A percentile compares a stretch with the other conserved stretches of the same genome.
Evolutionary conservation across 2,888 invertebrate species (phyloP).

Genomic region (Acrocyrtus sp.): DNA sequence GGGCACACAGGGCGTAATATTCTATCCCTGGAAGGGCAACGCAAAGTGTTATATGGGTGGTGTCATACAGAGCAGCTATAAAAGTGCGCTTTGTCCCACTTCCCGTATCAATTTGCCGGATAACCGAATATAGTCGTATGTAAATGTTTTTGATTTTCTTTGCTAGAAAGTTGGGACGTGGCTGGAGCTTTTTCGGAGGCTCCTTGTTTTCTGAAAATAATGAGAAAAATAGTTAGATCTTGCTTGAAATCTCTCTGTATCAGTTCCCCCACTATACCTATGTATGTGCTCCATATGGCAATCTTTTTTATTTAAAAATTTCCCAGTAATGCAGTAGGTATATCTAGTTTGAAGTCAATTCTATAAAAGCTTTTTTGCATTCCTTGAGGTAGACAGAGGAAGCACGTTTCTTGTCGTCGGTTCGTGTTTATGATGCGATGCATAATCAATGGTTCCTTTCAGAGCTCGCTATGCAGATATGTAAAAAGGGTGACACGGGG

Average conservation of each 20-base stretch:
- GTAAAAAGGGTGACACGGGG: not conserved
- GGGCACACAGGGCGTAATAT: too few species aligned
- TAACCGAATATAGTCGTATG: constrained; percentile 2
- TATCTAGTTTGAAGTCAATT: not conserved
- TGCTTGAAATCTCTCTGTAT: not conserved
- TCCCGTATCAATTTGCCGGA: constrained; percentile 36
- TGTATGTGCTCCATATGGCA: too few species aligned
- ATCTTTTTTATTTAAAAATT: not conserved
- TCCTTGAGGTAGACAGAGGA: not conserved
- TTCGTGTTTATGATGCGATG: constrained; percentile 13
- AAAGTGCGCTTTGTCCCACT: constrained; percentile 6
- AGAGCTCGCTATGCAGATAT: constrained; percentile 26
- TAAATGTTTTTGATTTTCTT: constrained; percentile 19
- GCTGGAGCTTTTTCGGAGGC: not conserved
- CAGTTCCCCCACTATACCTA: not conserved
- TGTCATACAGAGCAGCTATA: not conserved
- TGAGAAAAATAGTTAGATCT: constrained; percentile 21
- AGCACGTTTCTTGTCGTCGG: not conserved
- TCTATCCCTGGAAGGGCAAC: too few species aligned
- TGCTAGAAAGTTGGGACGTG: not conserved
- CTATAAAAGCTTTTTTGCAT: not conserved
- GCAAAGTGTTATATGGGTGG: too few species aligned
- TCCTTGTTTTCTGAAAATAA: constrained; percentile 8
- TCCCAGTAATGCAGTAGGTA: not conserved
- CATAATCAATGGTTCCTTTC: constrained; percentile 41